A percentile compares a stretch with the other conserved stretches of the same genome.
Conservation (phyloP, 64 coral and sea anemone species). For the Montipora sp. region DNA sequence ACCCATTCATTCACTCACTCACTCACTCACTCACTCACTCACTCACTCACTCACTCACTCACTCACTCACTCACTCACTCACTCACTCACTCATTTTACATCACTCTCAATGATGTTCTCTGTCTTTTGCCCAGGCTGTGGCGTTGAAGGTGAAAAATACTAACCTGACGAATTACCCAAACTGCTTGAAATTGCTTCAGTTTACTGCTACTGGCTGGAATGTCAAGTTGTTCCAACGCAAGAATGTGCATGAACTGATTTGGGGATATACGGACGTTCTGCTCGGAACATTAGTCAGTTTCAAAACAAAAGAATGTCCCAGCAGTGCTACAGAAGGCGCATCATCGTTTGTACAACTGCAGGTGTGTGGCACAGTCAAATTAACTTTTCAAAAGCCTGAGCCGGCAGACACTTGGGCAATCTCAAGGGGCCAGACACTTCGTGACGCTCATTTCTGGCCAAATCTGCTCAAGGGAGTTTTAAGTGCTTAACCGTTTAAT, state of each 20-base stretch:
- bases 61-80: background rate
- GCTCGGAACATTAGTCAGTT: slow-evolving; percentile 20
- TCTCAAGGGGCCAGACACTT: no score
- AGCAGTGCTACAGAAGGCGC: slow-evolving; percentile 16
- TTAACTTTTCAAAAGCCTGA: no score
- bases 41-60: background rate
- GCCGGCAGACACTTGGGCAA: no score
- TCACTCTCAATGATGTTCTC: no score
- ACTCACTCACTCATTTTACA: background rate
- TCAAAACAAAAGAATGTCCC: background rate
- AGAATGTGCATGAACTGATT: slow-evolving; percentile 66
- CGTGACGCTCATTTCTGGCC: background rate
- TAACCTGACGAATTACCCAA: background rate
- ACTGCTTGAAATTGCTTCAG: slow-evolving; percentile 1
- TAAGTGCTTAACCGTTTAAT: no score
- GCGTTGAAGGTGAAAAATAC: slow-evolving; percentile 39
- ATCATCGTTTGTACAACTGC: slow-evolving; percentile 70
- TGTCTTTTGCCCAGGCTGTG: slow-evolving; percentile 7
- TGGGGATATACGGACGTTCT: slow-evolving; percentile 84
- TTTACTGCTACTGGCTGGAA: background rate
- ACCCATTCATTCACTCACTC: background rate
- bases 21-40: background rate
- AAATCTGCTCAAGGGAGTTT: no score
- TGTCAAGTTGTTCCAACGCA: slow-evolving; percentile 70
- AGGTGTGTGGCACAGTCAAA: slow-evolving; percentile 36